Percentiles rank a stretch among this genome's conserved stretches.
These are phyloP conservation scores for Trachelipus rathkii DNA, from an alignment of 1,140 invertebrate genomes.

Conservation along the genomic window DNA sequence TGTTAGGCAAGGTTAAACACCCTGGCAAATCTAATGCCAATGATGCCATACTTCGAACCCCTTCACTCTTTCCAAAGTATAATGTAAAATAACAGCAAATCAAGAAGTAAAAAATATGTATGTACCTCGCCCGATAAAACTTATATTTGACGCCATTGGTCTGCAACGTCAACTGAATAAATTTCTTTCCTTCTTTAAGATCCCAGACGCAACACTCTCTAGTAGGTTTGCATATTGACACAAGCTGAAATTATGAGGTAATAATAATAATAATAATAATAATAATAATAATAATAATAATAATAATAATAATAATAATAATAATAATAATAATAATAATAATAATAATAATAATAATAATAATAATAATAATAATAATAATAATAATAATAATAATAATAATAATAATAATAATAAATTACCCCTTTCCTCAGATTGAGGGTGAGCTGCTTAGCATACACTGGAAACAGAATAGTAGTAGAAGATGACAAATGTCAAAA, in stretches of 20 bases:
- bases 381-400: too few species aligned
- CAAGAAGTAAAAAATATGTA: slow-evolving; percentile 10
- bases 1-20: too few species aligned
- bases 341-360: too few species aligned
- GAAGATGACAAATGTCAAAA: too few species aligned
- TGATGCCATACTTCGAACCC: not conserved
- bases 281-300: too few species aligned
- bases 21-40: not conserved
- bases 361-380: slow-evolving; percentile 46
- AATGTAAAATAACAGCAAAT: slow-evolving; percentile 43
- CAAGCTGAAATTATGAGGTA: slow-evolving; percentile 54
- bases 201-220: slow-evolving; percentile 80
- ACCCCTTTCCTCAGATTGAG: too few species aligned
- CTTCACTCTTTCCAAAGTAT: slow-evolving; percentile 12
- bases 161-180: slow-evolving; percentile 66
- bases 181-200: slow-evolving; percentile 59
- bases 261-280: not conserved
- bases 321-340: not conserved
- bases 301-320: slow-evolving; percentile 46
- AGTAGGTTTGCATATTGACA: slow-evolving; percentile 69
- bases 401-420: too few species aligned
- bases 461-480: too few species aligned
- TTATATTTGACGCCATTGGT: slow-evolving; percentile 66
- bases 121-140: slow-evolving; percentile 46
- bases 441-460: too few species aligned